Base-by-base conservation (phyloP, 1,140 invertebrate species). In the Leptopilina boulardi region DNA sequence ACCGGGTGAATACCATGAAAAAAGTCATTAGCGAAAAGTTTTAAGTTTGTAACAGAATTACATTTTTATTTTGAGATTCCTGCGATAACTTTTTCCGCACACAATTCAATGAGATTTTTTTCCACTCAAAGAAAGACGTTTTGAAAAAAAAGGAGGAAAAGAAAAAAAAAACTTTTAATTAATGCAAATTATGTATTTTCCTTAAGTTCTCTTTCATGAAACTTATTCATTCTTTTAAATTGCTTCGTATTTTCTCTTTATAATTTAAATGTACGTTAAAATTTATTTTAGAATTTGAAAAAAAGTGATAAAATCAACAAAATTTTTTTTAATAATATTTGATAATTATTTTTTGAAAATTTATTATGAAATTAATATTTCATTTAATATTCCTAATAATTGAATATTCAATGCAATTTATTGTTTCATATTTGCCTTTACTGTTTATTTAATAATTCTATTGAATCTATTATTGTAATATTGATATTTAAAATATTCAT, bases 1-100 rank as follows among this genome's bases (percentile, higher is more conserved):
- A n/a, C n/a, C n/a, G 15, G 47, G 0, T 51, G 47, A 51, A 51
- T 51, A 51, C 47, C 47, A 18, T 51, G 13, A 51, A 51, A 51
- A 51, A 51, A 51, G 47, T 51, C 47, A 51, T 51, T 51, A 51
- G 47, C 47, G 47, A n/a, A 51, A n/a, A 51, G 47, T 51, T n/a
- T n/a, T 18, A 51, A 51, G 47, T 51, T 51, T n/a, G 47, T 51
- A n/a, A 51, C 47, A 51, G 47, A 51, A 51, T 51, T 51, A 51
- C 15, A 51, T 51, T 51, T 51, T 51, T n/a, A 51, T 51, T 51
- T 51, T 51, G 47, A 51, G 47, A 51, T 51, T 51, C 6, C 47
- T 51, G n/a, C n/a, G 15, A 51, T 51, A 51, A 51, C 15, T 51
- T 51, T 51, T 38, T 38, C n/a, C n/a, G n/a, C n/a, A n/a, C n/a